Conservation (phyloP, 2,113 vertebrate species). For the Galemys pyrenaicus region DNA sequence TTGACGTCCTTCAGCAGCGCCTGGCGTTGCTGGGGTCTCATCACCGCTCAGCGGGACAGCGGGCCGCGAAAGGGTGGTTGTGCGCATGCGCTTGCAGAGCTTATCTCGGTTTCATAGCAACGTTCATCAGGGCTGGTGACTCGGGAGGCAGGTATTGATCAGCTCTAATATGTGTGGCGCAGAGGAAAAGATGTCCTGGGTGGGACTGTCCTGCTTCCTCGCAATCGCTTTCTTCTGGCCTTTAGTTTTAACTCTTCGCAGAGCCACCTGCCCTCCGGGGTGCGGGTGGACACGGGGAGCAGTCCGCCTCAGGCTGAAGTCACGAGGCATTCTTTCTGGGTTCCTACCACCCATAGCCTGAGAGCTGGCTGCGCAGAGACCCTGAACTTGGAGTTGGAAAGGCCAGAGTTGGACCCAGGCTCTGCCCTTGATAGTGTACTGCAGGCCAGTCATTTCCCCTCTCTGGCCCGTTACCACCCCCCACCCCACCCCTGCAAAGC, state of each 20-base stretch:
- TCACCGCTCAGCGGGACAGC: neutral
- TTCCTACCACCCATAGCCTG: neutral
- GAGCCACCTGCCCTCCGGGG: neutral
- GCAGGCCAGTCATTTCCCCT: neutral
- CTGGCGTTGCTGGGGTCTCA: neutral
- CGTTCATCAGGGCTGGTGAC: neutral
- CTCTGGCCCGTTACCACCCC: neutral
- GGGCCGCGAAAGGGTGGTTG: neutral
- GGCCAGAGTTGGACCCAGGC: too few species aligned
- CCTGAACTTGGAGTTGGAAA: neutral
- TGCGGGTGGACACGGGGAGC: too few species aligned
- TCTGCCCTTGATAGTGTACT: neutral
- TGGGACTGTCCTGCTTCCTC: neutral
- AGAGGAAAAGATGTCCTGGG: neutral
- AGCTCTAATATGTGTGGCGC: neutral
- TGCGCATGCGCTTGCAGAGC: neutral
- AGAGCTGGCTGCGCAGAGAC: neutral
- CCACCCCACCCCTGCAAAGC: neutral
- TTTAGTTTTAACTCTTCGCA: neutral
- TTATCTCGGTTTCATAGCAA: neutral
- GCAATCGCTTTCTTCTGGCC: neutral
- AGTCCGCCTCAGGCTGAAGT: neutral
- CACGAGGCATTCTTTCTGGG: neutral
- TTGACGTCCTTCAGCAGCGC: too few species aligned
- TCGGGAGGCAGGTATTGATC: neutral